Percentiles rank a stretch among this genome's conserved stretches.
phyloP scores from a whole-genome alignment of 2,888 invertebrate genomes.

The Scaptomyza tumidula region DNA sequence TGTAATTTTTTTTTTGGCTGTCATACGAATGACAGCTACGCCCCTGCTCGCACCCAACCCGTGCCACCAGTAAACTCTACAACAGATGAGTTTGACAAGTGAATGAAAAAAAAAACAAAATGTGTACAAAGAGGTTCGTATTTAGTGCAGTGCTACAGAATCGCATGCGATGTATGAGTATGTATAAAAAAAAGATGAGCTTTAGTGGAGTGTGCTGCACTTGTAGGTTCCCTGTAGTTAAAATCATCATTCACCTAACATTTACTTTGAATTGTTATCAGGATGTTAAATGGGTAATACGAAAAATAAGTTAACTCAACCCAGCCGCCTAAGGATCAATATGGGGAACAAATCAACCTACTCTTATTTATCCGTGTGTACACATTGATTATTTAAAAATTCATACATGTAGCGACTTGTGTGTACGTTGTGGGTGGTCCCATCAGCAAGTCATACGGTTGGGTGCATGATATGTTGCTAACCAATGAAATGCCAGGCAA shows the following conservation, averaged over 20 bases:
- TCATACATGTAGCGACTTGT: background rate
- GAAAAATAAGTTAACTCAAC: too few relatives aligned
- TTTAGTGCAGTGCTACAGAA: slow-evolving; percentile 35
- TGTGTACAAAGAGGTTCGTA: slow-evolving; percentile 38
- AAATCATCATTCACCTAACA: background rate
- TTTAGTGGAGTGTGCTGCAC: background rate
- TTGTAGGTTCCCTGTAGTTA: slow-evolving; percentile 3
- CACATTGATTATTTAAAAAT: background rate
- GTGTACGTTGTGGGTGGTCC: slow-evolving; percentile 1
- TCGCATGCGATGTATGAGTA: slow-evolving; percentile 24
- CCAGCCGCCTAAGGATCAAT: background rate
- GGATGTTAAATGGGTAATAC: too few relatives aligned
- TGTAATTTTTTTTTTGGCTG: slow-evolving; percentile 56
- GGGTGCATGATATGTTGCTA: slow-evolving; percentile 62
- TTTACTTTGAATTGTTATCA: background rate
- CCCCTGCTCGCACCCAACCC: slow-evolving; percentile 9
- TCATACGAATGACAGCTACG: slow-evolving; percentile 63
- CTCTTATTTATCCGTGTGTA: background rate
- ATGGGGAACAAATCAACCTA: background rate
- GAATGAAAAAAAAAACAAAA: slow-evolving; percentile 58
- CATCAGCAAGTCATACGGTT: slow-evolving; percentile 1
- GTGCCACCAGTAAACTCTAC: slow-evolving; percentile 28
- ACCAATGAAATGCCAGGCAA: slow-evolving; percentile 63
- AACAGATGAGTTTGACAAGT: slow-evolving; percentile 78
- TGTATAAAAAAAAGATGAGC: slow-evolving; percentile 9